A percentile compares a stretch with the other conserved stretches of the same genome.
Evolutionary conservation across 2,113 vertebrate species (phyloP).

Genomic region (Macroglossus sobrinus): DNA sequence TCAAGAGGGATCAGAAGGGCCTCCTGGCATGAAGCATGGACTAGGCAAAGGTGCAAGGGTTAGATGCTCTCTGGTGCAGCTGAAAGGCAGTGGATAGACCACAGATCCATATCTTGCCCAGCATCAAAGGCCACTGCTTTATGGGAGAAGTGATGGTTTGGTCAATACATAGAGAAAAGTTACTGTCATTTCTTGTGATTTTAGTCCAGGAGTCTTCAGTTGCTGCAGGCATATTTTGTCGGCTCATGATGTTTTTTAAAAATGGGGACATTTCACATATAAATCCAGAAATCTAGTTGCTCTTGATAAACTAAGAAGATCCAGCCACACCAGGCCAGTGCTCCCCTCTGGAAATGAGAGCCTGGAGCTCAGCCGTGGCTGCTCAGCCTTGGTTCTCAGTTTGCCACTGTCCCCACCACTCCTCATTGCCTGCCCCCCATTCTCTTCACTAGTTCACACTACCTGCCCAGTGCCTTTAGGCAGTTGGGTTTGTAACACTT

Average conservation of each 20-base stretch:
- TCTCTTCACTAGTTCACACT: rapidly evolving
- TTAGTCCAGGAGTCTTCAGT: background rate
- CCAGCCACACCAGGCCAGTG: rapidly evolving
- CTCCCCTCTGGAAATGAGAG: background rate
- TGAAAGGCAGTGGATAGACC: rapidly evolving
- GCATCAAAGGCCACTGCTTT: background rate
- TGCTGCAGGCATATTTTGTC: rapidly evolving
- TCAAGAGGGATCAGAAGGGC: background rate
- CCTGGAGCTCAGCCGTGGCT: background rate
- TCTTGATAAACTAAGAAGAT: background rate
- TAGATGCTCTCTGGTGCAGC: background rate
- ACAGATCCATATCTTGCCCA: background rate
- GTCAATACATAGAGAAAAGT: background rate
- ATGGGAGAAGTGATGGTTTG: too few species aligned
- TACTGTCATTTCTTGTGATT: background rate
- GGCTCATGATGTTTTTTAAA: background rate
- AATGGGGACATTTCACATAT: background rate
- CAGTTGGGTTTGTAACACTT: rapidly evolving
- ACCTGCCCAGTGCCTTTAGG: background rate
- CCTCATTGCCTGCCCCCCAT: background rate
- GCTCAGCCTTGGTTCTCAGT: too few species aligned
- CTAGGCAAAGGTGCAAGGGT: background rate
- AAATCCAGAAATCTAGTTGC: rapidly evolving
- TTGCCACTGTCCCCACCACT: background rate
- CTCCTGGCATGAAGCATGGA: rapidly evolving